Percentiles rank a stretch among this genome's conserved stretches.
These are phyloP conservation scores for Mus caroli DNA, from an alignment of 2,797 vertebrate species.

Conservation along the genomic window DNA sequence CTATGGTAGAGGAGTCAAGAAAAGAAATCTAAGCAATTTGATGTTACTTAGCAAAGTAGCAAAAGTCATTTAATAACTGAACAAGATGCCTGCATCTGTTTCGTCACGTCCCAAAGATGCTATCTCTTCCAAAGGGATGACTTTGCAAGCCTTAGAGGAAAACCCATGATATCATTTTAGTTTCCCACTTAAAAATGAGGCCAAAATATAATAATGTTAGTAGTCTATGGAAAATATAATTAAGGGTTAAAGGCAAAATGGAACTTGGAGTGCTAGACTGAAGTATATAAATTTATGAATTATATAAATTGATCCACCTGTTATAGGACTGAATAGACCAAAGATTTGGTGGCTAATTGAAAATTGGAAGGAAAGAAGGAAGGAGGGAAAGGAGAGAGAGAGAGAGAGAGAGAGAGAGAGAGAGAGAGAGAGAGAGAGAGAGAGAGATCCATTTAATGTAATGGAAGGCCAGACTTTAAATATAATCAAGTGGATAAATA, in stretches of 20 bases:
- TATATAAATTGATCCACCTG: background rate
- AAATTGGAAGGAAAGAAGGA: background rate
- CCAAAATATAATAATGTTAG: background rate
- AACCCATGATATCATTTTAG: background rate
- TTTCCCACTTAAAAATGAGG: slow-evolving; percentile 10
- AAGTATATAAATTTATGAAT: background rate
- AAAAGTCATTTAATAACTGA: slow-evolving; percentile 8
- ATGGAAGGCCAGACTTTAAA: background rate
- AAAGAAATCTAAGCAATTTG: background rate
- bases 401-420: too few relatives aligned
- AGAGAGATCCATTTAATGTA: background rate
- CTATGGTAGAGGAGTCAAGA: background rate
- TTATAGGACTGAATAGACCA: background rate
- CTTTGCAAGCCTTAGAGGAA: background rate
- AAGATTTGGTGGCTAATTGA: background rate
- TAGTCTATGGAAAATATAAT: background rate
- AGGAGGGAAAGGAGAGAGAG: too few relatives aligned
- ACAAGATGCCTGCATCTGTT: background rate
- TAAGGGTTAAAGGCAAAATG: background rate
- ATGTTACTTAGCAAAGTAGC: background rate
- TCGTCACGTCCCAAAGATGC: background rate
- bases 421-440: too few relatives aligned
- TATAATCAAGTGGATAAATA: background rate
- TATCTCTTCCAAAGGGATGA: background rate
- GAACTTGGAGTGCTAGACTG: background rate